These are phyloP conservation scores for Mesochorus sp. DNA, from an alignment of 2,888 invertebrate genomes.

Conservation along the genomic window DNA sequence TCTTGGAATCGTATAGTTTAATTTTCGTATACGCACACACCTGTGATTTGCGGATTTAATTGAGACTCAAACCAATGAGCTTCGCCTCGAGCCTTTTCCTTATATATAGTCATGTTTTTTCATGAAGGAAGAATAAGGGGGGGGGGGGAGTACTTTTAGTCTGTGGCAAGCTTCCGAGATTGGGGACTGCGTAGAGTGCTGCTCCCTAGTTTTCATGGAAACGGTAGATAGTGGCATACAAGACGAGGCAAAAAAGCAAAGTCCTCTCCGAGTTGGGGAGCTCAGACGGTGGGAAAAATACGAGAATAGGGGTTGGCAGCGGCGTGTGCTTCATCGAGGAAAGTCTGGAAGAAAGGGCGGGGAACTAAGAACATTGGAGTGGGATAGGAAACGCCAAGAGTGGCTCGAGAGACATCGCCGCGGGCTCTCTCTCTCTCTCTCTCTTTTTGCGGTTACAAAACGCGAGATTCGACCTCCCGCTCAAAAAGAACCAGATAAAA, in stretches of 20 bases:
- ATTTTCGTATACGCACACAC: too few species aligned
- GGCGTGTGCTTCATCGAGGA: conserved; percentile 11
- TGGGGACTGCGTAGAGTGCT: conserved; percentile 48
- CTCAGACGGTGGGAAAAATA: conserved; percentile 38
- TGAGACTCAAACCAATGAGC: too few species aligned
- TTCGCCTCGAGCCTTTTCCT: too few species aligned
- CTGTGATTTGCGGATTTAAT: too few species aligned
- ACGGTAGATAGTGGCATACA: conserved; percentile 29
- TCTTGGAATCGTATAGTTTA: too few species aligned
- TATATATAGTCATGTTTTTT: too few species aligned
- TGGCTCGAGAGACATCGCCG: conserved; percentile 50
- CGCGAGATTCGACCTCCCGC: conserved; percentile 15
- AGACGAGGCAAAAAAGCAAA: conserved; percentile 44
- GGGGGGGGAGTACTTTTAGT: conserved; percentile 40
- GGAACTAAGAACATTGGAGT: conserved; percentile 17
- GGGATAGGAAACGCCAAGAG: conserved; percentile 44
- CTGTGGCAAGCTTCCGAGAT: conserved; percentile 50
- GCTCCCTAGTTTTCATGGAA: conserved; percentile 21
- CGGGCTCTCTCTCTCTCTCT: too few species aligned
- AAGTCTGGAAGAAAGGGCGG: neutral
- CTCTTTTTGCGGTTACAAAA: conserved; percentile 50
- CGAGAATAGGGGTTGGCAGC: conserved; percentile 18
- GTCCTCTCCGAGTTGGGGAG: conserved; percentile 18
- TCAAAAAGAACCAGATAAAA: neutral
- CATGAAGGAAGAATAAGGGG: neutral